These are phyloP conservation scores for Arnoldichthys spilopterus DNA, from an alignment of 2,797 vertebrate species.

Conservation along the genomic window DNA sequence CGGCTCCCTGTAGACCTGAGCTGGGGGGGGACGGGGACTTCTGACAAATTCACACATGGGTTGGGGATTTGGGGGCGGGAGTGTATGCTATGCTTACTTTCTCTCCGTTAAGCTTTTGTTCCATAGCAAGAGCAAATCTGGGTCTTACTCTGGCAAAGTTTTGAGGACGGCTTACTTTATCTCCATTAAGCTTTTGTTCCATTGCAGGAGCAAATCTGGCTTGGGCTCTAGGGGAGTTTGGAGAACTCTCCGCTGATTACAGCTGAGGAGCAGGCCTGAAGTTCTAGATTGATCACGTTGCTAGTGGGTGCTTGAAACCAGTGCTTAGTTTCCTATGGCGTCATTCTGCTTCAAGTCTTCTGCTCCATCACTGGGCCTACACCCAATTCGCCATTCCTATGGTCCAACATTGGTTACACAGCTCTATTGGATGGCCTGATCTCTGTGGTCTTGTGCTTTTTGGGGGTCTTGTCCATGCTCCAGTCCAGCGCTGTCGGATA, in stretches of 20 bases:
- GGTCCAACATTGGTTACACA: neutral
- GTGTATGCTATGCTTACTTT: neutral
- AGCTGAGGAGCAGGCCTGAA: neutral
- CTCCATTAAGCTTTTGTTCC: conserved; percentile 8
- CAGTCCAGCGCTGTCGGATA: too few species aligned
- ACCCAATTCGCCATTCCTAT: too few species aligned
- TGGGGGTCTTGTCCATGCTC: too few species aligned
- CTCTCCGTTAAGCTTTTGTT: conserved; percentile 2
- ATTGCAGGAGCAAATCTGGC: neutral
- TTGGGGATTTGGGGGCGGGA: neutral
- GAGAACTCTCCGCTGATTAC: conserved; percentile 20
- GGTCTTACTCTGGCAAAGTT: neutral
- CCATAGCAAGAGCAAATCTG: conserved; percentile 4
- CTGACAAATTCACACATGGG: conserved; percentile 38
- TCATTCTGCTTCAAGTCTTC: too few species aligned
- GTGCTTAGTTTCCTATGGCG: too few species aligned
- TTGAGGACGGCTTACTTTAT: neutral
- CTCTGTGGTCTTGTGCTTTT: too few species aligned
- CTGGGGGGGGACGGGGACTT: neutral
- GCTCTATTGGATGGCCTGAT: too few species aligned
- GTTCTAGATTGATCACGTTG: neutral
- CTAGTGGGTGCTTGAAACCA: too few species aligned
- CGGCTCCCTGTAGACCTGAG: conserved; percentile 4
- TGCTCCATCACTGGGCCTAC: too few species aligned
- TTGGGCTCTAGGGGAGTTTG: neutral